Conservation (phyloP, 2,113 vertebrate genomes). For the Colossoma macropomum region DNA sequence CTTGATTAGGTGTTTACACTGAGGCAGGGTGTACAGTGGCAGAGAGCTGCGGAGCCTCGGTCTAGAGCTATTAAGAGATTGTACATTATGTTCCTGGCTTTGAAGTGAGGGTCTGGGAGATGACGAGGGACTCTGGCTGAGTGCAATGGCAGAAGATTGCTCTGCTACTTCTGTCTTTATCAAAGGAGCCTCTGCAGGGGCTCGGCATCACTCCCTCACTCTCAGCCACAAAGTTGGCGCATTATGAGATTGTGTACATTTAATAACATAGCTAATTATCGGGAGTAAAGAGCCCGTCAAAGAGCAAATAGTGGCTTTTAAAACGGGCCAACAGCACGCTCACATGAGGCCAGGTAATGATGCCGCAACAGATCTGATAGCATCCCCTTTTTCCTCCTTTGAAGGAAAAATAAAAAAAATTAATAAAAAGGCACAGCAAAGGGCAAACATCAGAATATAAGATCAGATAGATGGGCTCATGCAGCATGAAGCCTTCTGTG, state of each 20-base stretch:
- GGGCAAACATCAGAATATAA: conserved; percentile 50
- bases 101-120: conserved; percentile 95
- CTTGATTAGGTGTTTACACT: conserved; percentile 99
- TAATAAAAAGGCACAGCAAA: conserved; percentile 44
- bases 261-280: conserved; percentile 82
- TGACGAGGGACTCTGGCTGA: conserved; percentile 88
- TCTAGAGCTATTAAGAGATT: conserved; percentile 99
- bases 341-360: conserved; percentile 56
- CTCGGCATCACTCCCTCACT: conserved; percentile 81
- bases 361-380: conserved; percentile 64
- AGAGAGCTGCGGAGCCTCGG: conserved; percentile 92
- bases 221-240: conserved; percentile 79
- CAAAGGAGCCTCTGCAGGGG: conserved; percentile 84
- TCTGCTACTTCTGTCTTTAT: conserved; percentile 86
- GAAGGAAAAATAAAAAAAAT: conserved; percentile 35
- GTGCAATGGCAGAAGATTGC: conserved; percentile 91
- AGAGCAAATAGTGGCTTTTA: conserved; percentile 68
- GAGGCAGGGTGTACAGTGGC: conserved; percentile 92
- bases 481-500: conserved; percentile 36
- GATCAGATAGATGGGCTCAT: conserved; percentile 42
- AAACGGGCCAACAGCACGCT: conserved; percentile 55
- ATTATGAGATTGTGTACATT: conserved; percentile 81
- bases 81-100: conserved; percentile 99
- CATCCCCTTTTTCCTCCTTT: conserved; percentile 55
- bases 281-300: conserved; percentile 66